Evolutionary conservation across 1,140 invertebrate genomes (phyloP).

Genomic region (Portunus trituberculatus): DNA sequence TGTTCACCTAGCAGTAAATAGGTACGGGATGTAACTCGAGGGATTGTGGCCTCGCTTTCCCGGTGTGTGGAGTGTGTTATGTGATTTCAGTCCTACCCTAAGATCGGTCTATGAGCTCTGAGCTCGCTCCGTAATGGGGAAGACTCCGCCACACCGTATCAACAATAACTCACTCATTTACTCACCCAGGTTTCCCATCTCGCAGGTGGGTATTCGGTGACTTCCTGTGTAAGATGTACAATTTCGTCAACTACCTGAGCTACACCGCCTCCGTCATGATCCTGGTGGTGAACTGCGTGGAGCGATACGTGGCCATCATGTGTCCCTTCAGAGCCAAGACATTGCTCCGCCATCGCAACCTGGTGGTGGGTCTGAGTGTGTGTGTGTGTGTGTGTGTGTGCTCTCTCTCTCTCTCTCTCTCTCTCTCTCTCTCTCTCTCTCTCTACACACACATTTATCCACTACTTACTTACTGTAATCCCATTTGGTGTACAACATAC

Average conservation of each 20-base stretch:
- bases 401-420: too few species aligned
- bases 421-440: too few species aligned
- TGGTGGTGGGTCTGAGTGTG: slow-evolving; percentile 78
- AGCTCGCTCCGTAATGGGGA: too few species aligned
- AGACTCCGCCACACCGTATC: background rate
- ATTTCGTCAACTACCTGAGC: slow-evolving; percentile 89
- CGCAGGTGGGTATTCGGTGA: slow-evolving; percentile 88
- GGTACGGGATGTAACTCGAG: too few species aligned
- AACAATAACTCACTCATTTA: background rate
- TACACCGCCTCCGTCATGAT: slow-evolving; percentile 92
- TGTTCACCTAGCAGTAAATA: too few species aligned
- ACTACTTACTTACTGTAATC: too few species aligned
- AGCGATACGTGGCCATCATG: slow-evolving; percentile 90
- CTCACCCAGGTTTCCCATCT: background rate
- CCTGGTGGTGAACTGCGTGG: slow-evolving; percentile 90
- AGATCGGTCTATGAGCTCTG: too few species aligned
- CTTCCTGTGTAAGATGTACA: slow-evolving; percentile 91
- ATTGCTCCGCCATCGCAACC: slow-evolving; percentile 81
- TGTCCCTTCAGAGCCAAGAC: slow-evolving; percentile 86
- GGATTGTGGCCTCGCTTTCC: too few species aligned
- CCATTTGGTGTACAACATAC: too few species aligned
- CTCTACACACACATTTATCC: too few species aligned
- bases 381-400: slow-evolving; percentile 16
- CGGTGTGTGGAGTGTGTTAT: too few species aligned
- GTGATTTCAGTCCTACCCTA: too few species aligned